These are phyloP conservation scores for Scomber japonicus DNA, from an alignment of 2,113 vertebrate species.

Conservation along the genomic window DNA sequence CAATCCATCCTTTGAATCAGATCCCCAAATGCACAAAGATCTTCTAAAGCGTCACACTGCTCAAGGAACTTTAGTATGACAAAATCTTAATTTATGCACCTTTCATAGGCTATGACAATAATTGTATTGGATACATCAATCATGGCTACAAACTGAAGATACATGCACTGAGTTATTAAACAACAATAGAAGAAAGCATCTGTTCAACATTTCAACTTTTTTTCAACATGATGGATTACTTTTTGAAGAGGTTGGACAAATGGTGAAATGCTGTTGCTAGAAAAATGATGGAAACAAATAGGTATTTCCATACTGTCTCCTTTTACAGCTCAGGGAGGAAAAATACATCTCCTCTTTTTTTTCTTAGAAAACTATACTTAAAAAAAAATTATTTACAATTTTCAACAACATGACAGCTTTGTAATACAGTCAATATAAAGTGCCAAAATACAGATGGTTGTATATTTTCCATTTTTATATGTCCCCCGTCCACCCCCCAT, in stretches of 20 bases:
- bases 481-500: too few relatives aligned
- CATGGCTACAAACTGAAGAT: too few relatives aligned
- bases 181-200: not conserved
- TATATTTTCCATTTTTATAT: too few relatives aligned
- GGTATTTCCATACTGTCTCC: not conserved
- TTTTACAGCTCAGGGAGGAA: not conserved
- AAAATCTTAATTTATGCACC: not conserved
- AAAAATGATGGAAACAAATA: slow-evolving; percentile 10
- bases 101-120: not conserved
- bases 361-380: not conserved
- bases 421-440: too few relatives aligned
- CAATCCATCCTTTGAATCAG: too few relatives aligned
- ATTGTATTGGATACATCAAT: too few relatives aligned
- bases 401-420: too few relatives aligned
- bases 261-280: not conserved
- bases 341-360: not conserved
- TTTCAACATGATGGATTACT: not conserved
- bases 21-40: too few relatives aligned
- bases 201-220: not conserved
- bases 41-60: too few relatives aligned
- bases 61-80: too few relatives aligned
- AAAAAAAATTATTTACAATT: too few relatives aligned
- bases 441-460: too few relatives aligned
- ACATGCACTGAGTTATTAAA: not conserved
- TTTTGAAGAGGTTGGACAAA: not conserved